Percentiles rank a stretch among this genome's conserved stretches.
These are phyloP conservation scores for Carcharodon carcharias DNA, from an alignment of 2,797 vertebrate genomes.

Conservation along the genomic window DNA sequence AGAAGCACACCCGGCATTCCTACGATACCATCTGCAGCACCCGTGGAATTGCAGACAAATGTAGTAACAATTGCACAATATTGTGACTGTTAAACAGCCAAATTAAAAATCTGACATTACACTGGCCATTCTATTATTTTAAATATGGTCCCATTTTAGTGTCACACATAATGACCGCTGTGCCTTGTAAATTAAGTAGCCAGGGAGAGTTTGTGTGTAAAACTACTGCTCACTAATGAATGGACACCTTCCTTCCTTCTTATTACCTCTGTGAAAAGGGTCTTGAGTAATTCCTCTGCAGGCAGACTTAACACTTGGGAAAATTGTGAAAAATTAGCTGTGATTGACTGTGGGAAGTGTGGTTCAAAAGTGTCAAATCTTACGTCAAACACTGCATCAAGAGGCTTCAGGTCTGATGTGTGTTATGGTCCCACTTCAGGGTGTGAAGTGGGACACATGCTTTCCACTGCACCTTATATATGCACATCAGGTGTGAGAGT, in stretches of 20 bases:
- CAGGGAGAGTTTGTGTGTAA: background rate
- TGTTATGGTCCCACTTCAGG: background rate
- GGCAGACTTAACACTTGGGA: background rate
- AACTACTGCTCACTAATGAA: background rate
- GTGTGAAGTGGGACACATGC: background rate
- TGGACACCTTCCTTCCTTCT: background rate
- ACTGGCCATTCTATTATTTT: background rate
- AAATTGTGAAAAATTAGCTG: background rate
- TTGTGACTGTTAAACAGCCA: background rate
- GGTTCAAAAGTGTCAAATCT: background rate
- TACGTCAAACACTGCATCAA: background rate
- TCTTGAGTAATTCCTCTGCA: background rate
- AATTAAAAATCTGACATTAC: background rate
- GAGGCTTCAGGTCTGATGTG: background rate
- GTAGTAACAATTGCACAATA: background rate
- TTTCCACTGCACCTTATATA: background rate
- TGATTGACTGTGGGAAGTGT: background rate
- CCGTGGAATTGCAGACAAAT: background rate
- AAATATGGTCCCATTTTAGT: background rate
- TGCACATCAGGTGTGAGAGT: background rate
- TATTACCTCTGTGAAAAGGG: background rate
- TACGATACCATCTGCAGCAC: background rate
- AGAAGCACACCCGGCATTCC: background rate
- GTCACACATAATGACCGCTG: background rate
- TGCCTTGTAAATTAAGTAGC: background rate